Conservation (phyloP, 2,113 vertebrate species). For the Malaclemys terrapin region DNA sequence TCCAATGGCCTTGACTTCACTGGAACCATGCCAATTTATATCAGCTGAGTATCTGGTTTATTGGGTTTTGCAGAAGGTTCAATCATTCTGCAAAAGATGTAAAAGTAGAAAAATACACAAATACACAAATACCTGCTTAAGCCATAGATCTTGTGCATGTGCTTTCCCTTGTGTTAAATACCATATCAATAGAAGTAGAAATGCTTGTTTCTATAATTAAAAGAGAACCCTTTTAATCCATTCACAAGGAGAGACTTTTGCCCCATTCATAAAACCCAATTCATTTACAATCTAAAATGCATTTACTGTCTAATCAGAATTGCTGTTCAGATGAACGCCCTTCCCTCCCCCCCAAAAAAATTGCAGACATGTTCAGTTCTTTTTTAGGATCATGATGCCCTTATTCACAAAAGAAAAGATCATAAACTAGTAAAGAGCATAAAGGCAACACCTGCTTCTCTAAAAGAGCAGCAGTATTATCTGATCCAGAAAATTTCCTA, state of each 20-base stretch:
- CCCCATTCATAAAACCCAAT: background rate
- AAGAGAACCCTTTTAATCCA: background rate
- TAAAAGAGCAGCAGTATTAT: background rate
- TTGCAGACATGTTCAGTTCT: background rate
- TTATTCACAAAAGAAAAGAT: background rate
- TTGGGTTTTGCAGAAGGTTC: background rate
- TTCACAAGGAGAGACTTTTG: background rate
- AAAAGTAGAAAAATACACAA: background rate
- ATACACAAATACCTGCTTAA: background rate
- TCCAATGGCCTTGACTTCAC: background rate
- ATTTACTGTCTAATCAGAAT: background rate
- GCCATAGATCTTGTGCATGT: background rate
- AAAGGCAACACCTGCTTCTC: background rate
- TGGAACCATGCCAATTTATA: background rate
- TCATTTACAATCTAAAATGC: too few relatives aligned
- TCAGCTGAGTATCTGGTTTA: background rate
- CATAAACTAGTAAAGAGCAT: background rate
- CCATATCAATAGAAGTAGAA: background rate
- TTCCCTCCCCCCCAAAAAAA: background rate
- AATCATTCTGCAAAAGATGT: background rate
- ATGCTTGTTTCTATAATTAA: background rate
- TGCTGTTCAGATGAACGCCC: background rate
- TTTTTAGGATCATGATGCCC: background rate
- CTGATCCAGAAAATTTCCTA: background rate
- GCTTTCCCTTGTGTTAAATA: background rate